Evolutionary conservation across 2,113 vertebrate genomes (phyloP).

Genomic region (Picathartes gymnocephalus): DNA sequence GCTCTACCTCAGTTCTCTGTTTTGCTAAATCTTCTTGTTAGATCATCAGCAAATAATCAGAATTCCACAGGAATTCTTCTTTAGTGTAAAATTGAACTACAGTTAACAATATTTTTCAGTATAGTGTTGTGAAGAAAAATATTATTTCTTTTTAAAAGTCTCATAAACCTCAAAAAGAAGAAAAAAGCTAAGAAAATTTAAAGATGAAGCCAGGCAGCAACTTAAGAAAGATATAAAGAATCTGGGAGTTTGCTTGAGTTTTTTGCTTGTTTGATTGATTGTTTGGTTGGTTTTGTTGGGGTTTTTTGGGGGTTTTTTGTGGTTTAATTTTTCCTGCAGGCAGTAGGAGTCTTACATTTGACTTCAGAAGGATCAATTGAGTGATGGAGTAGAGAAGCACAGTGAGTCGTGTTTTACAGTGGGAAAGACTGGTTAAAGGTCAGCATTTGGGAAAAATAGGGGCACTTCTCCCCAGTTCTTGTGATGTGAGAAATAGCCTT

Average conservation of each 20-base stretch:
- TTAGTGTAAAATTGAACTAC: not conserved
- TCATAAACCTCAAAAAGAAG: not conserved
- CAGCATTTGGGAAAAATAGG: not conserved
- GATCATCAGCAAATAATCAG: not conserved
- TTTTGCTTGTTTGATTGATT: not conserved
- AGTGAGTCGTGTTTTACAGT: not conserved
- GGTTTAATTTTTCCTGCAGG: not conserved
- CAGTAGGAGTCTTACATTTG: not conserved
- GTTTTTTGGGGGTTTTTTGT: fast-evolving
- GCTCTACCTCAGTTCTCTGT: not conserved
- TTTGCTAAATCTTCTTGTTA: not conserved
- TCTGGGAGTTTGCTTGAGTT: fast-evolving
- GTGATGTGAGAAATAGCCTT: not conserved
- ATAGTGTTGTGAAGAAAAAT: not conserved
- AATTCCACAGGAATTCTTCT: not conserved
- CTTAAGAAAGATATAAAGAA: not conserved
- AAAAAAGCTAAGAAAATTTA: not conserved
- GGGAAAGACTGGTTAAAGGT: not conserved
- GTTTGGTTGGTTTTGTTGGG: not conserved
- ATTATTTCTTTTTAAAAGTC: not conserved
- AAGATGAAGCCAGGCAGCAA: not conserved
- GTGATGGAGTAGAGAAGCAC: not conserved
- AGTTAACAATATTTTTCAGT: not conserved
- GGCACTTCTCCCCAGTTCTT: not conserved
- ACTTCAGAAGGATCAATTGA: not conserved